These are phyloP conservation scores for Baccha elongata DNA, from an alignment of 2,888 invertebrate genomes.

Conservation along the genomic window DNA sequence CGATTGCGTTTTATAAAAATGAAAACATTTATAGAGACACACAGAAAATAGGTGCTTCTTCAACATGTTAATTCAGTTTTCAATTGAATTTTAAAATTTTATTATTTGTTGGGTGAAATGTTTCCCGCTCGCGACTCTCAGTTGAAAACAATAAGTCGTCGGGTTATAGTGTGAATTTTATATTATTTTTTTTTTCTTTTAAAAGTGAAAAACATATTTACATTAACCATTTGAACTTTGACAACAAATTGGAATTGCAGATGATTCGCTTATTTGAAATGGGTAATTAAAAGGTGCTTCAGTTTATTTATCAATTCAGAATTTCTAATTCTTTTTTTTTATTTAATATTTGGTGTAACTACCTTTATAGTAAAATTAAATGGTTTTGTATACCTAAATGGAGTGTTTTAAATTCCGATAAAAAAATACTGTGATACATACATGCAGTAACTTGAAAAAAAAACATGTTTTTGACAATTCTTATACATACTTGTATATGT, in stretches of 20 bases:
- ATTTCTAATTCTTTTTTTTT: too few species aligned
- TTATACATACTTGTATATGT: too few species aligned
- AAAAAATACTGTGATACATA: too few species aligned
- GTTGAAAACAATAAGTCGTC: slow-evolving; percentile 67
- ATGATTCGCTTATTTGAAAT: slow-evolving; percentile 41
- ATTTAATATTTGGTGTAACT: too few species aligned
- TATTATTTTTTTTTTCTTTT: slow-evolving; percentile 7
- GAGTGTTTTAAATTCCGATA: too few species aligned
- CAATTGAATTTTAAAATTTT: slow-evolving; percentile 64
- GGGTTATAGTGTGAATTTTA: slow-evolving; percentile 48
- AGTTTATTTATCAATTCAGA: neutral
- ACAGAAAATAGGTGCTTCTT: slow-evolving; percentile 38
- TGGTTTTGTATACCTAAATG: too few species aligned
- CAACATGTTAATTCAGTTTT: slow-evolving; percentile 22
- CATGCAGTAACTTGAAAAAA: too few species aligned
- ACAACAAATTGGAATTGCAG: neutral
- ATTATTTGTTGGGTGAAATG: slow-evolving; percentile 40
- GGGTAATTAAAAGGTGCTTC: slow-evolving; percentile 66
- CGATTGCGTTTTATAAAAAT: slow-evolving; percentile 17
- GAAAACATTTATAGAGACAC: slow-evolving; percentile 15
- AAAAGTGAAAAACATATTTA: neutral
- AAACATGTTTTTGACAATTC: too few species aligned
- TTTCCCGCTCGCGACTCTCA: slow-evolving; percentile 63
- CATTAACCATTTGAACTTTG: too few species aligned
- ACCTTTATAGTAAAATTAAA: too few species aligned